phyloP scores from a whole-genome alignment of 2,888 invertebrate species.

The Amiota communis region DNA sequence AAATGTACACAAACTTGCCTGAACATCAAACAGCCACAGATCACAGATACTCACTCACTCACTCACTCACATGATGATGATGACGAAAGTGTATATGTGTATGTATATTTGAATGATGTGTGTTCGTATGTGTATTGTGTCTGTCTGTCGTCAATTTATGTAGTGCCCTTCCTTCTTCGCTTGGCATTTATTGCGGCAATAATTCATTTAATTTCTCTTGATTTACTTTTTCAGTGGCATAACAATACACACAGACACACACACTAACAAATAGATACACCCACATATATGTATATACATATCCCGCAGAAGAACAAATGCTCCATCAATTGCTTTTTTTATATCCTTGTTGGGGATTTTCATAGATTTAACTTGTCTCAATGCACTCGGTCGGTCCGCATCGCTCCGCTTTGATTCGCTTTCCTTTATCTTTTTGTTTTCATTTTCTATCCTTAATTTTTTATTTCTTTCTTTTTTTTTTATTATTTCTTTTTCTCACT shows the following conservation, averaged over 20 bases:
- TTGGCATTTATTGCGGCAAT: slow-evolving; percentile 65
- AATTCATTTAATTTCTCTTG: slow-evolving; percentile 67
- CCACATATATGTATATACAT: not conserved
- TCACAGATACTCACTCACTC: not conserved
- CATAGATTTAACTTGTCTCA: slow-evolving; percentile 19
- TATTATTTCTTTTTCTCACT: not conserved
- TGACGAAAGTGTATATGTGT: not conserved
- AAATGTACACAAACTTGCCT: not conserved
- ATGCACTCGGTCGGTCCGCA: not conserved
- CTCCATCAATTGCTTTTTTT: slow-evolving; percentile 32
- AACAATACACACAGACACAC: not conserved
- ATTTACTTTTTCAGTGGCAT: slow-evolving; percentile 59
- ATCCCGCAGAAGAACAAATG: not conserved
- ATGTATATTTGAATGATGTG: not conserved
- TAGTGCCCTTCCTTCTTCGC: not conserved
- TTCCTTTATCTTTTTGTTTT: slow-evolving; percentile 5
- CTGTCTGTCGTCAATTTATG: not conserved
- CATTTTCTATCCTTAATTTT: not conserved
- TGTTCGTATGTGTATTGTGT: slow-evolving; percentile 1
- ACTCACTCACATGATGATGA: not conserved
- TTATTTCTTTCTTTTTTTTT: not conserved
- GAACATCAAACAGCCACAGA: not conserved
- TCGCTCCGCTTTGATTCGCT: not conserved
- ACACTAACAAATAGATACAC: not conserved
- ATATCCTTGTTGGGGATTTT: slow-evolving; percentile 42